Evolutionary conservation across 2,113 vertebrate species (phyloP), one percentile per base, ranked within the genome.

Genomic region (Catagonus wagneri): DNA sequence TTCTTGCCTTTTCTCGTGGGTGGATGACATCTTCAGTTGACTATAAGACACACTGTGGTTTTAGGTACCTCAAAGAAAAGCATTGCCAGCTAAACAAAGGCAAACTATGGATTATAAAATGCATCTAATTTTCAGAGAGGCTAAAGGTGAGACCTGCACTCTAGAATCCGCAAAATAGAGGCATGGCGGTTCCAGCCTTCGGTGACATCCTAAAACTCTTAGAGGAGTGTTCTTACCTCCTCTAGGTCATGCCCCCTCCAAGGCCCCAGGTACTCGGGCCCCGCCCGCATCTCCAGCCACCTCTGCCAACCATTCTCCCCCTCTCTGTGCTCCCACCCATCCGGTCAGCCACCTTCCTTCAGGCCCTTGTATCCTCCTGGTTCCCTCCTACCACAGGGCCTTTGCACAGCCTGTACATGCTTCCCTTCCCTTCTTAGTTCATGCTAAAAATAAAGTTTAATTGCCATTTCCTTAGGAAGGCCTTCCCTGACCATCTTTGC

Each of bases 161-260:
- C 87, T 23, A 25, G 83, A 94, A 79, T 4, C 25, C 75, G 76
- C 60, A 29, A 23, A 66, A 52, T 1, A 60, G 63, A 7, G 2
- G 27, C 2, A 11, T 52, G 27, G 7, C 0, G 0, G 12, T 44
- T 34, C 16, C 0, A 0, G 6, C 32, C n/a, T 36, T 12, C 66
- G 13, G 34, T 14, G 50, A 25, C 27, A 60, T 54, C 50, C 23
- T 44, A 6, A 8, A 25, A 2, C 11, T 44, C 66, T 63, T 27
- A 39, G 23, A 61, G 54, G 22, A 27, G 34, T 52, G 17, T 90
- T 87, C n/a, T 74, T 14, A 68, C 72, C n/a, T 92, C 75, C 58
- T 44, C 71, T n/a, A 36, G 0, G 1, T 22, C 72, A 80, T 44
- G 44, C 44, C 44, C 44, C 66, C 80, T 9, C 66, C n/a, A 6